Evolutionary conservation across 2,113 vertebrate species (phyloP).

Genomic region (Chloroceryle aenea): DNA sequence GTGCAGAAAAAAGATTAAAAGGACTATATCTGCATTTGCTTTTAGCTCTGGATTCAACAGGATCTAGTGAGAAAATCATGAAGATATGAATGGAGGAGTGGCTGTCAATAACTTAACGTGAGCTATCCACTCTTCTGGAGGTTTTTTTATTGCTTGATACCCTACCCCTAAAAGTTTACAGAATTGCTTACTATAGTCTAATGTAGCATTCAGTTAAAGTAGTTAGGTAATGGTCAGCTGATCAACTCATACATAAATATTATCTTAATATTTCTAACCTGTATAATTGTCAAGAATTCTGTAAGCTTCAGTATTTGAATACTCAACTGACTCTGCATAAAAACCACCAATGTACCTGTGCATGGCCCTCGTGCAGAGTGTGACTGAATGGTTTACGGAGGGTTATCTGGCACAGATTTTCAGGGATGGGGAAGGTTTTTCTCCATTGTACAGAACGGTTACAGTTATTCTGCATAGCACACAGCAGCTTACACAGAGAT

Average conservation of each 20-base stretch:
- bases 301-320: conserved; percentile 13
- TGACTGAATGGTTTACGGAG: background rate
- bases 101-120: conserved; percentile 8
- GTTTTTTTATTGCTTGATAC: background rate
- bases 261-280: conserved; percentile 27
- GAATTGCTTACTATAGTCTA: conserved; percentile 42
- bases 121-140: background rate
- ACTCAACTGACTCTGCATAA: conserved; percentile 14
- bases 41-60: conserved; percentile 10
- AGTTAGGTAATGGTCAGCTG: background rate
- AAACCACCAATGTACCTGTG: background rate
- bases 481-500: background rate
- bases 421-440: background rate
- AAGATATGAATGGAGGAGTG: background rate
- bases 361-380: background rate
- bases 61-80: background rate
- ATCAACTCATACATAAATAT: background rate
- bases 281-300: conserved; percentile 4
- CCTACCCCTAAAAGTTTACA: conserved; percentile 1
- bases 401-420: background rate
- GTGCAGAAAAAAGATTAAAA: background rate
- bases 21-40: background rate
- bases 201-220: conserved; percentile 9
- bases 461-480: background rate
- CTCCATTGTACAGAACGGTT: background rate